A percentile compares a stretch with the other conserved stretches of the same genome.
phyloP scores from a whole-genome alignment of 2,888 invertebrate species.

The Caenorhabditis zanzibari region DNA sequence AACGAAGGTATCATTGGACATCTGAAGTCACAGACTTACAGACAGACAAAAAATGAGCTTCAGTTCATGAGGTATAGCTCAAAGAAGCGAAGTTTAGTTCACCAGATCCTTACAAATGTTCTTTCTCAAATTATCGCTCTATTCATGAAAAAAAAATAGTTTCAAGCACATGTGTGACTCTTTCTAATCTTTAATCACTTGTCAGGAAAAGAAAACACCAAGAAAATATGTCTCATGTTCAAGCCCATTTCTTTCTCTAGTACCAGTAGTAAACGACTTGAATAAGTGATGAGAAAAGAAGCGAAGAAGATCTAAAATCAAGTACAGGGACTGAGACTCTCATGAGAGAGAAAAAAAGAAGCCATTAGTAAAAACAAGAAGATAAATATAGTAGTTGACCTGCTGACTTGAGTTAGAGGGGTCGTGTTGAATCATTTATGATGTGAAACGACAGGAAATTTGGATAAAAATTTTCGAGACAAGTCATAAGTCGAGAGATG shows the following conservation, averaged over 20 bases:
- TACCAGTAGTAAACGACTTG: neutral
- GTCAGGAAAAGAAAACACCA: neutral
- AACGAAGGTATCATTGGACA: too few species aligned
- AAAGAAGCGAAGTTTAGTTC: too few species aligned
- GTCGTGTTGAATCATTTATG: slow-evolving; percentile 32
- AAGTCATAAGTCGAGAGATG: neutral
- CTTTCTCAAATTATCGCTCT: too few species aligned
- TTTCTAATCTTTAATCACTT: neutral
- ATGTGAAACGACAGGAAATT: slow-evolving; percentile 16
- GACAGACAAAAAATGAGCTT: too few species aligned
- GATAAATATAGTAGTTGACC: slow-evolving; percentile 11
- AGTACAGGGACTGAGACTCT: neutral
- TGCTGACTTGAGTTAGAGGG: slow-evolving; percentile 11
- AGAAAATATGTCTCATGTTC: neutral
- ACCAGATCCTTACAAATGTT: too few species aligned
- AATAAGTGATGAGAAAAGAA: slow-evolving; percentile 23
- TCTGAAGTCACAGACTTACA: too few species aligned
- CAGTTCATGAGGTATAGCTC: too few species aligned
- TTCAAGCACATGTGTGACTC: too few species aligned
- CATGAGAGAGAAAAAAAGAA: too few species aligned
- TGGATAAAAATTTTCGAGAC: slow-evolving; percentile 23
- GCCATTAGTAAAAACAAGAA: neutral
- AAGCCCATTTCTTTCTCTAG: neutral
- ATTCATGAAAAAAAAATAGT: too few species aligned
- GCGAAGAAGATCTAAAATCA: slow-evolving; percentile 14